Evolutionary conservation across 2,113 vertebrate species (phyloP).

Genomic region (Mormyrus iriodes): DNA sequence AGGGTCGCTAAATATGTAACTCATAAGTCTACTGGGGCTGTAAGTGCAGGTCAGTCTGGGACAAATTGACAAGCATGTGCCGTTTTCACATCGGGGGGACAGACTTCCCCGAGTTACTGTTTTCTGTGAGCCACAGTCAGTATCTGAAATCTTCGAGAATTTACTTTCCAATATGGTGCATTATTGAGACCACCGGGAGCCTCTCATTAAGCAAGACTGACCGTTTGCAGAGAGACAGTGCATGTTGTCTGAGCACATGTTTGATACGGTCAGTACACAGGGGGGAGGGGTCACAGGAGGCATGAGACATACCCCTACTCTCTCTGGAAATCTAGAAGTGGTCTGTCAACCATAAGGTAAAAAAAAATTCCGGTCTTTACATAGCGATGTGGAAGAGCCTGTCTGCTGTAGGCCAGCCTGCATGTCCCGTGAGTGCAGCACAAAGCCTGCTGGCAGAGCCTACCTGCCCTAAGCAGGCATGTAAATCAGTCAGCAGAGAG

Average conservation of each 20-base stretch:
- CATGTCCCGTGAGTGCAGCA: neutral
- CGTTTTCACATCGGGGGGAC: neutral
- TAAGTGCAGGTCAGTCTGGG: neutral
- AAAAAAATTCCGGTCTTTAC: neutral
- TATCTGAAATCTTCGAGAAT: neutral
- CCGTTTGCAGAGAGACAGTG: conserved; percentile 12
- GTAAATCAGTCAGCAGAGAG: neutral
- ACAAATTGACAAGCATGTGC: neutral
- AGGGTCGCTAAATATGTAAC: conserved; percentile 54
- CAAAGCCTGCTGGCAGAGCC: neutral
- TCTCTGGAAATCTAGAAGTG: neutral
- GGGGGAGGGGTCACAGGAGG: neutral
- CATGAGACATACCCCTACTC: neutral
- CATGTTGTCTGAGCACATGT: neutral
- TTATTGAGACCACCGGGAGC: neutral
- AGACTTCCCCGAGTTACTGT: neutral
- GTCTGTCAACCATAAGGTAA: conserved; percentile 2
- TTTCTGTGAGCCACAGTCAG: neutral
- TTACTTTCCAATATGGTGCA: neutral
- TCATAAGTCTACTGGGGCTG: conserved; percentile 58
- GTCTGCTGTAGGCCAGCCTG: neutral
- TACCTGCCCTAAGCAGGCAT: neutral
- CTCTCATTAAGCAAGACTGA: neutral
- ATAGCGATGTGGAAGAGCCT: neutral
- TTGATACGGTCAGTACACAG: neutral